phyloP scores from a whole-genome alignment of 2,888 invertebrate species.

The Caradrina kadenii region DNA sequence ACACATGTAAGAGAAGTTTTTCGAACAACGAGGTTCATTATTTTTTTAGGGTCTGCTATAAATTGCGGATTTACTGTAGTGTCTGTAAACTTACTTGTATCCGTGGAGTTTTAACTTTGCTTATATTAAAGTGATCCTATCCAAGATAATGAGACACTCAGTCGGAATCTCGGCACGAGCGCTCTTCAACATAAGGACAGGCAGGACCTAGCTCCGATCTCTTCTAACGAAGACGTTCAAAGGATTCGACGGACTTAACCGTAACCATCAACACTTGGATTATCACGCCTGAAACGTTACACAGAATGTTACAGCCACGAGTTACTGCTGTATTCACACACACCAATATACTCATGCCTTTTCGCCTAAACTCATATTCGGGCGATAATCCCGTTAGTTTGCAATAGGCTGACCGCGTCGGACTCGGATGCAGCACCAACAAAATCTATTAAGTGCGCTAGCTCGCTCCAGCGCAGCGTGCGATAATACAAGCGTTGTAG shows the following conservation, averaged over 20 bases:
- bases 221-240: constrained; percentile 77
- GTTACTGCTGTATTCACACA: constrained; percentile 48
- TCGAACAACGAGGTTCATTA: constrained; percentile 21
- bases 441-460: constrained; percentile 89
- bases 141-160: constrained; percentile 71
- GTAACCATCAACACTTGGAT: constrained; percentile 57
- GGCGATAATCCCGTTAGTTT: constrained; percentile 87
- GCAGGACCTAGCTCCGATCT: constrained; percentile 65
- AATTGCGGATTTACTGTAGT: neutral
- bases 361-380: constrained; percentile 82
- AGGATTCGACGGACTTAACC: constrained; percentile 57
- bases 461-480: constrained; percentile 83
- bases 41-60: constrained; percentile 12
- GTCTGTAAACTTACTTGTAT: constrained; percentile 17
- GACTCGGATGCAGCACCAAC: constrained; percentile 81
- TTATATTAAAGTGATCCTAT: constrained; percentile 59
- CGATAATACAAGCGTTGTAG: constrained; percentile 83
- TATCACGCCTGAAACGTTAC: constrained; percentile 56
- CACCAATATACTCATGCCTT: constrained; percentile 73
- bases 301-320: constrained; percentile 41
- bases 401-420: constrained; percentile 84
- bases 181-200: constrained; percentile 65
- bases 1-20: constrained; percentile 29
- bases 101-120: constrained; percentile 10
- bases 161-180: constrained; percentile 63